Percentiles rank a stretch among this genome's conserved stretches.
phyloP scores from a whole-genome alignment of 1,140 invertebrate species.

The Armadillidium nasatum region DNA sequence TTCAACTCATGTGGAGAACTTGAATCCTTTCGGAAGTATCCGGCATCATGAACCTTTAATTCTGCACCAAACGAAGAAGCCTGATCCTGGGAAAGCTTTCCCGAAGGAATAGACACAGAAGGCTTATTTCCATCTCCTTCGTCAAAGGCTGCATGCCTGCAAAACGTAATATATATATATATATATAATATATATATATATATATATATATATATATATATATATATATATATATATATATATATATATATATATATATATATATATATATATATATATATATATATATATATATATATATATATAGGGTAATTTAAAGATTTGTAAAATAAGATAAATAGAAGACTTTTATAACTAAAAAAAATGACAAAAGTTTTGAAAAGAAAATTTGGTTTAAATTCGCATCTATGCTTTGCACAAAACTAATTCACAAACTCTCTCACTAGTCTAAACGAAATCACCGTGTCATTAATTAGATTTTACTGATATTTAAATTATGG shows the following conservation, averaged over 20 bases:
- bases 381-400: too few species aligned
- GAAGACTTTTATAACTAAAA: too few species aligned
- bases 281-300: conserved; percentile 15
- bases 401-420: too few species aligned
- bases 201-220: conserved; percentile 15
- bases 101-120: background rate
- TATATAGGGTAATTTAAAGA: background rate
- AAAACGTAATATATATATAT: background rate
- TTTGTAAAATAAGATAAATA: background rate
- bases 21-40: conserved; percentile 2
- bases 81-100: background rate
- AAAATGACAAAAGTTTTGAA: too few species aligned
- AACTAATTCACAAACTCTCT: too few species aligned
- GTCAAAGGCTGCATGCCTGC: background rate
- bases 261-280: conserved; percentile 9
- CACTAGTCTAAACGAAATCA: too few species aligned
- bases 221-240: conserved; percentile 5
- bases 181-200: background rate
- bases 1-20: background rate
- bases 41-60: background rate
- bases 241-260: background rate
- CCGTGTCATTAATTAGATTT: too few species aligned
- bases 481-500: too few species aligned
- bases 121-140: background rate
- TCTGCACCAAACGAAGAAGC: background rate